Percentiles rank a stretch among this genome's conserved stretches.
phyloP scores from a whole-genome alignment of 1,140 invertebrate species.

The Leptinotarsa lineolata region DNA sequence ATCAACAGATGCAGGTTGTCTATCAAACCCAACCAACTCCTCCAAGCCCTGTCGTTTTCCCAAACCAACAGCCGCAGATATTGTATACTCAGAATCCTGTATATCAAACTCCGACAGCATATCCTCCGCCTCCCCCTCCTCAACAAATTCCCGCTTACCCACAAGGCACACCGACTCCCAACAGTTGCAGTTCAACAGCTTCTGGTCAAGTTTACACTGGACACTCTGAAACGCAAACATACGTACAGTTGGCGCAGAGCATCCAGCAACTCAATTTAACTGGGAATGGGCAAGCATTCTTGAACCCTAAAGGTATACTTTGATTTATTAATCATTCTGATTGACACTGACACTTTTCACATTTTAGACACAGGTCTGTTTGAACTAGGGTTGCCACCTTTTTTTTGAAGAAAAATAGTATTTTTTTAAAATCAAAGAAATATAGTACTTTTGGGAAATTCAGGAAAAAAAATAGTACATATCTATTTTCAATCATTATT shows the following conservation, averaged over 20 bases:
- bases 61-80: conserved; percentile 43
- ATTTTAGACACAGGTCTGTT: too few species aligned
- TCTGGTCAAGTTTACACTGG: conserved; percentile 16
- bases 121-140: conserved; percentile 12
- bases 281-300: conserved; percentile 1
- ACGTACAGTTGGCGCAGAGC: conserved; percentile 45
- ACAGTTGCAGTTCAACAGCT: conserved; percentile 31
- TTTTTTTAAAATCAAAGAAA: too few species aligned
- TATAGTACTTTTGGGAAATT: too few species aligned
- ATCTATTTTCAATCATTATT: too few species aligned
- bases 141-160: conserved; percentile 41
- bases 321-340: neutral
- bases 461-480: too few species aligned
- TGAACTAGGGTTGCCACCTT: too few species aligned
- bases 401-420: too few species aligned
- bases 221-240: conserved; percentile 22
- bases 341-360: too few species aligned
- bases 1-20: conserved; percentile 46
- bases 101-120: conserved; percentile 24
- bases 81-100: conserved; percentile 42
- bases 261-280: conserved; percentile 42
- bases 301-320: conserved; percentile 11
- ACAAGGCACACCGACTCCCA: conserved; percentile 46
- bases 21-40: conserved; percentile 32
- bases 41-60: conserved; percentile 44